phyloP scores from a whole-genome alignment of 2,797 vertebrate species.

The Streptopelia turtur region DNA sequence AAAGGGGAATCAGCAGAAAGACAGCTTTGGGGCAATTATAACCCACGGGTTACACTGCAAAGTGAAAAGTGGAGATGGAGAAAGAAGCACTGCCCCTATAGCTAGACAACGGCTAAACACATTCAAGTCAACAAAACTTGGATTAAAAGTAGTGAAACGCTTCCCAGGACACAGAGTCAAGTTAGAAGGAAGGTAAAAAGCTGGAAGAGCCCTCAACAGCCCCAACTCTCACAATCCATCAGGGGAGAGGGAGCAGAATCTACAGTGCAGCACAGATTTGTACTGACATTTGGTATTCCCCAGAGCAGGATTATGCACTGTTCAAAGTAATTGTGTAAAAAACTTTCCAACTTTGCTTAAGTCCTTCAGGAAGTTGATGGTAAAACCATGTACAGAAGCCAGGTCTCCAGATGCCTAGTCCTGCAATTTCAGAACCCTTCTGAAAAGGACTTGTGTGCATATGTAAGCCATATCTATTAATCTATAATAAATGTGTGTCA shows the following conservation, averaged over 20 bases:
- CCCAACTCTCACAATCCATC: neutral
- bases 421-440: constrained; percentile 14
- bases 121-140: neutral
- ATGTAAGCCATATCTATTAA: neutral
- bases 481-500: neutral
- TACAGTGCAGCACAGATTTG: neutral
- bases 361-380: neutral
- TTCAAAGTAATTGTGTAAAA: neutral
- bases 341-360: neutral
- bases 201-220: neutral
- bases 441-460: neutral
- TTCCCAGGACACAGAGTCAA: neutral
- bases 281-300: neutral
- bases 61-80: neutral
- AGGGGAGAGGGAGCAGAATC: neutral
- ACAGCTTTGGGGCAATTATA: neutral
- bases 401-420: neutral
- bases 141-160: neutral
- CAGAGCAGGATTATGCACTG: neutral
- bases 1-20: constrained; percentile 39
- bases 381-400: neutral
- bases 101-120: neutral
- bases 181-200: neutral
- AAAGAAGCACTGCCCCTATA: neutral
- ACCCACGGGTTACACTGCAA: neutral